Evolutionary conservation across 2,113 vertebrate species (phyloP).

Genomic region (Gymnarchus niloticus): DNA sequence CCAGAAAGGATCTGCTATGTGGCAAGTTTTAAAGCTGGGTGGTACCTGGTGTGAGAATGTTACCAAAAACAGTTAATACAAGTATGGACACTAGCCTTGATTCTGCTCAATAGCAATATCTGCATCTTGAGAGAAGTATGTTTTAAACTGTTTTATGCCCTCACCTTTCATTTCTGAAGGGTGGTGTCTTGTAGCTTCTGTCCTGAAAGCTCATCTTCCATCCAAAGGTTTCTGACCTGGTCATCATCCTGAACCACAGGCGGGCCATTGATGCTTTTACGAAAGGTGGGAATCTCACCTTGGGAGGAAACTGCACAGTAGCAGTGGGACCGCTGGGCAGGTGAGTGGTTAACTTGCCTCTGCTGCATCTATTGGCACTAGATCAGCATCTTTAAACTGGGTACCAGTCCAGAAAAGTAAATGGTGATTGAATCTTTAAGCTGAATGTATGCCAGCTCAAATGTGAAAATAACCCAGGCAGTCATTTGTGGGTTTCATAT

Average conservation of each 20-base stretch:
- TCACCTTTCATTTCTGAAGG: neutral
- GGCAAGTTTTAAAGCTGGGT: no score
- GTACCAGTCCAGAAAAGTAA: neutral
- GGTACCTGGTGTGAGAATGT: no score
- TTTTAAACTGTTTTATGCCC: no score
- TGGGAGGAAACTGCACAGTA: constrained; percentile 91
- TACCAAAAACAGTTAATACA: no score
- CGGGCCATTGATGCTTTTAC: constrained; percentile 92
- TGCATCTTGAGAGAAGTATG: no score
- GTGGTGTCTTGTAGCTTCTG: neutral
- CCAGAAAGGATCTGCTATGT: no score
- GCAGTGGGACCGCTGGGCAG: constrained; percentile 86
- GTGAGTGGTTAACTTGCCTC: constrained; percentile 41
- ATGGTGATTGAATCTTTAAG: neutral
- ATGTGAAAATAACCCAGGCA: no score
- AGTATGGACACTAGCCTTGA: no score
- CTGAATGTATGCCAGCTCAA: neutral
- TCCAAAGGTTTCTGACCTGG: constrained; percentile 85
- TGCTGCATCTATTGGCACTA: neutral
- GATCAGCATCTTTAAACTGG: no score
- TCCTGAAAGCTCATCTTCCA: neutral
- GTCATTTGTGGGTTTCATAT: neutral
- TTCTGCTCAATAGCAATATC: no score
- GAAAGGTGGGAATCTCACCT: constrained; percentile 90
- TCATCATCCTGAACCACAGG: constrained; percentile 90